These are phyloP conservation scores for Ferdinandea cuprea DNA, from an alignment of 2,888 invertebrate genomes.

Conservation along the genomic window DNA sequence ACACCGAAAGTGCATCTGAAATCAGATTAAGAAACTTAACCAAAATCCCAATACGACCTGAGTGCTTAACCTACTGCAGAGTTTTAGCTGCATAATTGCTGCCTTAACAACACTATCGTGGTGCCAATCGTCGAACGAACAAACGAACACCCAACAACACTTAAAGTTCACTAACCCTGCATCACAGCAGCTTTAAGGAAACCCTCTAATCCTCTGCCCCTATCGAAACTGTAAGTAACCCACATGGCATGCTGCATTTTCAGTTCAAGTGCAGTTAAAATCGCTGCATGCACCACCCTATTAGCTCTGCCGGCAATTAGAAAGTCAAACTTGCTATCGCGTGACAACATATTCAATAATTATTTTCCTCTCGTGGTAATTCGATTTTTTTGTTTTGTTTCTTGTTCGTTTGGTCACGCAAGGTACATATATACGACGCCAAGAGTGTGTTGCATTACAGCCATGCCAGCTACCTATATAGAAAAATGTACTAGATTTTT, in stretches of 20 bases:
- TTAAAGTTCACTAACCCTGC: conserved; percentile 53
- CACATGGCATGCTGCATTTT: conserved; percentile 49
- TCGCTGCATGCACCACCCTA: conserved; percentile 18
- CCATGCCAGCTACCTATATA: neutral
- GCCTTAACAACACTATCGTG: conserved; percentile 8
- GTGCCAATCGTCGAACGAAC: conserved; percentile 21
- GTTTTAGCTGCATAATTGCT: conserved; percentile 60
- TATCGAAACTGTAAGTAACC: conserved; percentile 10
- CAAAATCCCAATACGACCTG: conserved; percentile 26
- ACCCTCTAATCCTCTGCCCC: neutral
- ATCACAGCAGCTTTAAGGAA: conserved; percentile 15
- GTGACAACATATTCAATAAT: conserved; percentile 67
- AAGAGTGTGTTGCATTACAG: conserved; percentile 3
- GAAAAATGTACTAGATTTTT: neutral
- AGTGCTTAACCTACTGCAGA: conserved; percentile 30
- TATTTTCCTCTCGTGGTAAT: conserved; percentile 42
- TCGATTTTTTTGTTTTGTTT: conserved; percentile 41
- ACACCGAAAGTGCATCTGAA: conserved; percentile 11
- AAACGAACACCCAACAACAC: neutral
- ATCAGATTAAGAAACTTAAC: conserved; percentile 19
- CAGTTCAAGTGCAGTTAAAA: conserved; percentile 47
- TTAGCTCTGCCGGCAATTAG: conserved; percentile 54
- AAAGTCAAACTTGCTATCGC: conserved; percentile 64
- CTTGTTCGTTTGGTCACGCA: conserved; percentile 40
- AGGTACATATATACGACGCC: conserved; percentile 14